phyloP scores from a whole-genome alignment of 2,888 invertebrate species.

The Drosophila eohydei region DNA sequence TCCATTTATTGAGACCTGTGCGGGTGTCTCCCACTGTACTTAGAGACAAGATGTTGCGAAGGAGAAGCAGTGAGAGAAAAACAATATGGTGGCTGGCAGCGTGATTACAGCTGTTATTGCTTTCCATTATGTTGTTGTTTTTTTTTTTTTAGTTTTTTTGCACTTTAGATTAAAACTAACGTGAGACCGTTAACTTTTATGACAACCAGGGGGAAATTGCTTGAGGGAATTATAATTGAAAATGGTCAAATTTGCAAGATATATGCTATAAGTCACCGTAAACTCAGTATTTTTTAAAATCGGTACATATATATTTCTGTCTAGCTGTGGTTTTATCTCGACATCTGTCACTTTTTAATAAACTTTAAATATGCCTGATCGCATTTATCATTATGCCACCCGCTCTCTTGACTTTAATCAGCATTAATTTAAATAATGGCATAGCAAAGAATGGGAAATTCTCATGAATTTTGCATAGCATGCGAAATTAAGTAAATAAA shows the following conservation, averaged over 20 bases:
- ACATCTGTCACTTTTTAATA: constrained; percentile 31
- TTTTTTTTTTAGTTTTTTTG: constrained; percentile 25
- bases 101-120: constrained; percentile 62
- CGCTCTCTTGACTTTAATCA: constrained; percentile 22
- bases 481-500: constrained; percentile 43
- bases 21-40: constrained; percentile 14
- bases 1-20: constrained; percentile 26
- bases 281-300: too few species aligned
- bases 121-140: constrained; percentile 26
- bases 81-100: constrained; percentile 47
- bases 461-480: constrained; percentile 34
- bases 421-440: constrained; percentile 42
- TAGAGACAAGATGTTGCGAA: constrained; percentile 28
- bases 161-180: constrained; percentile 51
- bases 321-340: constrained; percentile 20
- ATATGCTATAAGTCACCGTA: background rate
- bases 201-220: constrained; percentile 12
- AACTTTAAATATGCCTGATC: constrained; percentile 19
- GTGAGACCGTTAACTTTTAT: constrained; percentile 36
- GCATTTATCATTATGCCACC: constrained; percentile 25
- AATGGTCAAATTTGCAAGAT: background rate
- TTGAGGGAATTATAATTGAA: constrained; percentile 2
- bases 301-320: background rate
- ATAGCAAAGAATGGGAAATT: constrained; percentile 28
- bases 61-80: constrained; percentile 8